Evolutionary conservation across 2,888 invertebrate genomes (phyloP), one percentile per base, ranked within the genome.

Genomic region (Polia nebulosa): DNA sequence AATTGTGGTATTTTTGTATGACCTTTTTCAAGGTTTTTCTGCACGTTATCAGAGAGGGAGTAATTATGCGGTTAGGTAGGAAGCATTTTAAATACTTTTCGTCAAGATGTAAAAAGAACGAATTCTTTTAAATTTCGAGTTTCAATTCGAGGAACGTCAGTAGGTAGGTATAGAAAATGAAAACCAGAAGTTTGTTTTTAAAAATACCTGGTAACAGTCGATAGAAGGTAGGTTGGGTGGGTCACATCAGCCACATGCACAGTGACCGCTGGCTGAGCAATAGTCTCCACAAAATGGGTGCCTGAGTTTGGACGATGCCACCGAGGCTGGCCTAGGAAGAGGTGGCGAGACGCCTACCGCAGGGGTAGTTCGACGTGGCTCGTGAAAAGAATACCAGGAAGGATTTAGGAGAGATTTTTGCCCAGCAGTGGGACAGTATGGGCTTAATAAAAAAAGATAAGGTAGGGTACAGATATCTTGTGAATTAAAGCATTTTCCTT

Each of bases 11-110:
- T 47, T 57, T 56, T 72, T 64, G 56, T 59, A 34, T 11, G 49
- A 39, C 13, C 44, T 51, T 41, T 8, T 58, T 53, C 22, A 52
- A 73, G 39, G 47, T 22, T 58, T 68, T 52, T 27, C 27, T 13
- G 7, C 15, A 34, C n/a, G 20, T 55, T 67, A 65, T 74, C 51
- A 22, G 20, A 29, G 32, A 25, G 2, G 8, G 13, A 41, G 20
- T 36, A 34, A 34, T 66, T 66, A 53, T 45, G 29, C 15, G 25
- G 51, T 27, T 55, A 17, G 0, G 1, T 52, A 25, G 0, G 8
- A 34, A 13, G 11, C 17, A 13, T 45, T 29, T 36, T 2, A 57
- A 34, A n/a, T 15, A 29, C 8, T 29, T 15, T 39, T 22, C 20
- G 2, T 7, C 17, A n/a, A 2, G 7, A 41, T 41, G 39, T 41